phyloP scores from a whole-genome alignment of 2,888 invertebrate genomes.

The Mimumesa dahlbomi region DNA sequence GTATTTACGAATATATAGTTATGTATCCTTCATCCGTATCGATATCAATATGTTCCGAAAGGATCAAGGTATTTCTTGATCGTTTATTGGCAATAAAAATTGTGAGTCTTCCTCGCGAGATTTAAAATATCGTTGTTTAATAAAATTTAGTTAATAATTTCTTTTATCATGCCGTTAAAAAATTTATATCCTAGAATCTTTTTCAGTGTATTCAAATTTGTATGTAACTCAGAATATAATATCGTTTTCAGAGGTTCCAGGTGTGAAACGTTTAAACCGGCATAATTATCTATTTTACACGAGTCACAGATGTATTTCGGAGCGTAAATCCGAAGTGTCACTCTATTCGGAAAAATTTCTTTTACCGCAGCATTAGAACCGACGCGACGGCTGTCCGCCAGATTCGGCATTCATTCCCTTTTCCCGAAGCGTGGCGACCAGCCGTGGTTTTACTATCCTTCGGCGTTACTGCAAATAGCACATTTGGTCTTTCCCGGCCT shows the following conservation, averaged over 20 bases:
- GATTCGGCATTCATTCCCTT: slow-evolving; percentile 15
- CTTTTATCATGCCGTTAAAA: too few species aligned
- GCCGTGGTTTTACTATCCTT: slow-evolving; percentile 27
- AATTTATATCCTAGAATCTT: too few species aligned
- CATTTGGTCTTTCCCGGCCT: slow-evolving; percentile 35
- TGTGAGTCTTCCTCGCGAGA: too few species aligned
- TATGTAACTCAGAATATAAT: too few species aligned
- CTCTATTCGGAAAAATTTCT: slow-evolving; percentile 1
- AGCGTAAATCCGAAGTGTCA: not conserved
- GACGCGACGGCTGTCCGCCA: slow-evolving; percentile 30
- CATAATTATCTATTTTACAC: not conserved
- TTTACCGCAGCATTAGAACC: not conserved
- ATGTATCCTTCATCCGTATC: not conserved
- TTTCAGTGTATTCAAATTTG: too few species aligned
- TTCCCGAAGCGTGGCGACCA: slow-evolving; percentile 22
- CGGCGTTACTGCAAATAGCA: slow-evolving; percentile 33
- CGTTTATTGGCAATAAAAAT: not conserved
- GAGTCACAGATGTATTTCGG: not conserved
- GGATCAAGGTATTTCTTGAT: not conserved
- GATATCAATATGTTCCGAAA: slow-evolving; percentile 25
- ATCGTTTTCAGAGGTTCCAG: too few species aligned
- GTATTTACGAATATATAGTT: slow-evolving; percentile 13
- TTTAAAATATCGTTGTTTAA: slow-evolving; percentile 9
- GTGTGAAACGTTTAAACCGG: too few species aligned
- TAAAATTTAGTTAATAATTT: not conserved